Conservation (phyloP, 37 sponge, comb jelly and placozoan genomes). For the Chondrosia reniformis region DNA sequence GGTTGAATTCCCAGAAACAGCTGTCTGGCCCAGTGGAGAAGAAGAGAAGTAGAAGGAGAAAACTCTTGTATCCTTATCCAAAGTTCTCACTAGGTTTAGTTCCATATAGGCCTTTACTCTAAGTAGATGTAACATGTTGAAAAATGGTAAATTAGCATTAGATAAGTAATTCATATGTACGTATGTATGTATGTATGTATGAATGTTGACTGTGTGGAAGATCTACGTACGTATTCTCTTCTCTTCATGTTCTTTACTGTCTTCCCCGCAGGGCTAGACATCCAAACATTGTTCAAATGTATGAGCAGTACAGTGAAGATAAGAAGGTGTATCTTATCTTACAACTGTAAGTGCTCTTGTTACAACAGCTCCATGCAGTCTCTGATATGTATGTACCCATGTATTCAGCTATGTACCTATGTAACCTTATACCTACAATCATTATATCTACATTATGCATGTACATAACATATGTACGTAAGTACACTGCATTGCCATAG, state of each 20-base stretch:
- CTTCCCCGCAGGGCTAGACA: slow-evolving; percentile 66
- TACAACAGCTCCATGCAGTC: background rate
- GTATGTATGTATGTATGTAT: no score
- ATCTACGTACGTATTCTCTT: no score
- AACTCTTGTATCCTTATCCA: no score
- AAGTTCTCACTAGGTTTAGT: no score
- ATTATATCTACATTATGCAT: background rate
- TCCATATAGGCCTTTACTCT: no score
- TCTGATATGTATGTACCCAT: background rate
- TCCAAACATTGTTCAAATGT: slow-evolving; percentile 84
- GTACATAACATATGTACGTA: slow-evolving; percentile 9
- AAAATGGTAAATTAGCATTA: no score
- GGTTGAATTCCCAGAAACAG: no score
- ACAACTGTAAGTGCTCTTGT: slow-evolving; percentile 82
- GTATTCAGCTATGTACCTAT: slow-evolving; percentile 5
- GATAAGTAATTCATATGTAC: background rate
- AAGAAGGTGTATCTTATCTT: slow-evolving; percentile 88
- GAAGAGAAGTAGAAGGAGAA: no score
- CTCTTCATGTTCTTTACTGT: background rate
- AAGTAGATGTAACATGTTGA: no score
- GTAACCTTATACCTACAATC: background rate
- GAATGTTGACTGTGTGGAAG: background rate
- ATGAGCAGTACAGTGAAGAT: slow-evolving; percentile 80
- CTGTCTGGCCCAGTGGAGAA: no score
- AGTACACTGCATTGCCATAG: no score